These are phyloP conservation scores for Pontoporia blainvillei DNA, from an alignment of 2,113 vertebrate species.

Conservation along the genomic window DNA sequence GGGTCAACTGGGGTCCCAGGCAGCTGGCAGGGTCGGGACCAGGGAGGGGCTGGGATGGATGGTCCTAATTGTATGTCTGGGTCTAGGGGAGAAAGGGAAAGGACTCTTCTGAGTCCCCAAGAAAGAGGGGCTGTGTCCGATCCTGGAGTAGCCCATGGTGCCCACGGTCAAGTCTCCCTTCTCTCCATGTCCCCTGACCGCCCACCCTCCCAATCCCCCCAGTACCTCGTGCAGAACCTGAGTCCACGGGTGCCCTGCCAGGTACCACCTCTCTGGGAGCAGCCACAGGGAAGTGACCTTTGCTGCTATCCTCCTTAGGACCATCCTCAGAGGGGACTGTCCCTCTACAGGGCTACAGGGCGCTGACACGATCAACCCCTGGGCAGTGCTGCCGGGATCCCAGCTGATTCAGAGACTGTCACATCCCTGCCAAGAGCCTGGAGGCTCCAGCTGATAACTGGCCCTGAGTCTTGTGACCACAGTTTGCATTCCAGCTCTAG, in stretches of 20 bases:
- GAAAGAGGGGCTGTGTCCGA: background rate
- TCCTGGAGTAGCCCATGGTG: background rate
- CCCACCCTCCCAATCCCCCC: background rate
- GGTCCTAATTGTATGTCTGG: background rate
- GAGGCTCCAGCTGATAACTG: background rate
- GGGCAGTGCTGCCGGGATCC: background rate
- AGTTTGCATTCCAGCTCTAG: background rate
- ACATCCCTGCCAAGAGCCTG: background rate
- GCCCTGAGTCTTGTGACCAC: background rate
- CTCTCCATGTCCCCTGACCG: background rate
- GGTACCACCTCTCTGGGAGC: background rate
- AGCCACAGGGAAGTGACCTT: background rate
- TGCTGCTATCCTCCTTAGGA: background rate
- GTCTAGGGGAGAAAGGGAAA: background rate
- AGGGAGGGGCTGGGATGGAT: background rate
- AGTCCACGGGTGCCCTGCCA: background rate
- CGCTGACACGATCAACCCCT: background rate
- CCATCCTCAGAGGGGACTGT: background rate
- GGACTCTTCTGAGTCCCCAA: background rate
- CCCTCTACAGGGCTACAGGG: background rate
- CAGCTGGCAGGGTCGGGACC: background rate
- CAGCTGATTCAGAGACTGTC: background rate
- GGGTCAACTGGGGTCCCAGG: constrained; percentile 50
- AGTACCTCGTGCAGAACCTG: background rate
- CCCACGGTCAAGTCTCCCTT: background rate